Conservation (phyloP, 2,888 invertebrate genomes). For the Alloscopus bannaensis region DNA sequence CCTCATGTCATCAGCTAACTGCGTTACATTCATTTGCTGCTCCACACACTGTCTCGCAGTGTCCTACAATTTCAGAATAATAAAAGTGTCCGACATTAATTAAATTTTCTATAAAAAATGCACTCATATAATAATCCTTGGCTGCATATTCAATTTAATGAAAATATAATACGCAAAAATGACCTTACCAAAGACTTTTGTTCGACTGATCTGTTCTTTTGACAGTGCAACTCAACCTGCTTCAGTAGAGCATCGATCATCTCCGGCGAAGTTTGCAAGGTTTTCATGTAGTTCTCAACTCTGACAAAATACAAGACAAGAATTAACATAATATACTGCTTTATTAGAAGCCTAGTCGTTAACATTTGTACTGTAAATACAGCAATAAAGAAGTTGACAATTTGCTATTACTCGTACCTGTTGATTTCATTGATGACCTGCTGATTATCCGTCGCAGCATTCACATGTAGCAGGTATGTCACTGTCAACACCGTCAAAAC, state of each 20-base stretch:
- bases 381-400: neutral
- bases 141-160: neutral
- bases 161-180: neutral
- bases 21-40: constrained; percentile 67
- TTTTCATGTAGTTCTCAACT: constrained; percentile 47
- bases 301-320: constrained; percentile 32
- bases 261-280: constrained; percentile 61
- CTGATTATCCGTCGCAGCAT: constrained; percentile 53
- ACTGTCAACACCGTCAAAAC: constrained; percentile 46
- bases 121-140: neutral
- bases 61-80: constrained; percentile 44
- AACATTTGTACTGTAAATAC: neutral
- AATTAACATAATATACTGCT: neutral
- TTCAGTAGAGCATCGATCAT: constrained; percentile 61
- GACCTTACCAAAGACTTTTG: constrained; percentile 42
- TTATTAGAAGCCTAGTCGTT: no score
- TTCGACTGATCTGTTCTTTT: constrained; percentile 44
- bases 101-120: neutral
- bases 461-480: constrained; percentile 43
- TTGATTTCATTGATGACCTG: constrained; percentile 58
- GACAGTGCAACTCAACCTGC: constrained; percentile 66
- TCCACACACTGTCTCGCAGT: constrained; percentile 63
- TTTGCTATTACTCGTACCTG: constrained; percentile 39
- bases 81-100: constrained; percentile 4
- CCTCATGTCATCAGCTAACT: constrained; percentile 64